Evolutionary conservation across 35 echinoderm and acorn worm genomes (phyloP), one percentile per base, ranked within the genome.

Genomic region (Holothuria glaberrima): DNA sequence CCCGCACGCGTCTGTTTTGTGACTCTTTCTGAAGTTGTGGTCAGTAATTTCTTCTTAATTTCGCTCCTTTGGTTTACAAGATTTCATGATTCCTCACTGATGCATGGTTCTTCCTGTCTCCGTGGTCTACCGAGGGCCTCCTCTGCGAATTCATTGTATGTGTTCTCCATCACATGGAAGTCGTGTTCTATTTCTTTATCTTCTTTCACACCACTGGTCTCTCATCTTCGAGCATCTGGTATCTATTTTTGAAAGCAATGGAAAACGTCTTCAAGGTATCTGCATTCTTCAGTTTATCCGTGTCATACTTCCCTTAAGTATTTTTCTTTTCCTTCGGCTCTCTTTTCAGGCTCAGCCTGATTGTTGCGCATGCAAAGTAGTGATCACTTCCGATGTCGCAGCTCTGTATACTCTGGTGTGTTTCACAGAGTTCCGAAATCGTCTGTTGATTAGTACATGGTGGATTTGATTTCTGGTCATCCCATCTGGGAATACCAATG

Each of bases 381-480:
- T 54, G 18, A 28, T 52, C 50, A 26, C 25, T 28, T n/a, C 22
- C n/a, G 7, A 28, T 44, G 19, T 58, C 30, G 35, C 71, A 4
- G 19, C 4, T 9, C 71, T 30, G n/a, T 5, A 6, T 41, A 75
- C 71, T 17, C 71, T 4, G 5, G 3, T 41, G 17, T 75, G 1
- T 34, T 34, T 30, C 1, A 75, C 27, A 2, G 71, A 75, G 6
- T 19, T 29, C 7, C 71, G 1, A 19, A 19, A 75, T 2, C 30
- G 18, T 17, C 71, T 17, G 35, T 75, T 75, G 5, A 75, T 29
- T 1, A 75, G 27, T 6, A 75, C 17, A 41, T 75, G 71, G 17
- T 75, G 3, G 22, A 75, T 75, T 75, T 75, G 71, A 34, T 77
- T 77, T 6, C 7, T 77, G 29, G 73, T 77, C 31, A 24, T 35